phyloP scores from a whole-genome alignment of 2,113 vertebrate genomes.

The Callithrix jacchus region DNA sequence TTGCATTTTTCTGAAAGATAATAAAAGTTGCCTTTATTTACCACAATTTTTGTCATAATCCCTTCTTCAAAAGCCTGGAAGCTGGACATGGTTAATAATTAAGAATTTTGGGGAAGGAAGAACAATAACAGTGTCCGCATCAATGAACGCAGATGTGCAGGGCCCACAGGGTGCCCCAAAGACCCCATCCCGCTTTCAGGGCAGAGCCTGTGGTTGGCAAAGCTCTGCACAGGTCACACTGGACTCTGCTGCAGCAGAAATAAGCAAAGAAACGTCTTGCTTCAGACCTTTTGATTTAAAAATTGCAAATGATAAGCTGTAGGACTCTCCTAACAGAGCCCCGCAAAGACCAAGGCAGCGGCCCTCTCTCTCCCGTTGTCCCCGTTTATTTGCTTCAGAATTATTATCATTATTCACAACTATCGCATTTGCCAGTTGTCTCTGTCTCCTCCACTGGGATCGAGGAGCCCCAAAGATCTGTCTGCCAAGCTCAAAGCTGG shows the following conservation, averaged over 20 bases:
- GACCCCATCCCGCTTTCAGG: fast-evolving
- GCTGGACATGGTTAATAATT: not conserved
- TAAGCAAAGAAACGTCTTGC: not conserved
- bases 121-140: not conserved
- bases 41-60: not conserved
- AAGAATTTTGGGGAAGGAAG: fast-evolving
- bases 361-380: fast-evolving
- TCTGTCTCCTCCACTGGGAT: not conserved
- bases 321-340: not conserved
- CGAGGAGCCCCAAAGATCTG: not conserved
- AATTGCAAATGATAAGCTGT: not conserved
- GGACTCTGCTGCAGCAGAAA: not conserved
- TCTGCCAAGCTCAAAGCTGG: not conserved
- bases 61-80: not conserved
- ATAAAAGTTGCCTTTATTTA: not conserved
- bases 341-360: too few relatives aligned
- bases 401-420: fast-evolving
- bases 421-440: not conserved
- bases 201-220: not conserved
- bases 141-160: not conserved
- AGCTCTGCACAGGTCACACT: not conserved
- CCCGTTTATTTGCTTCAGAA: not conserved
- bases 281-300: not conserved
- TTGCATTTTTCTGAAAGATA: not conserved
- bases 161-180: fast-evolving